Percentiles rank a stretch among this genome's conserved stretches.
Evolutionary conservation across 2,797 vertebrate species (phyloP).

Genomic region (Heliangelus exortis): DNA sequence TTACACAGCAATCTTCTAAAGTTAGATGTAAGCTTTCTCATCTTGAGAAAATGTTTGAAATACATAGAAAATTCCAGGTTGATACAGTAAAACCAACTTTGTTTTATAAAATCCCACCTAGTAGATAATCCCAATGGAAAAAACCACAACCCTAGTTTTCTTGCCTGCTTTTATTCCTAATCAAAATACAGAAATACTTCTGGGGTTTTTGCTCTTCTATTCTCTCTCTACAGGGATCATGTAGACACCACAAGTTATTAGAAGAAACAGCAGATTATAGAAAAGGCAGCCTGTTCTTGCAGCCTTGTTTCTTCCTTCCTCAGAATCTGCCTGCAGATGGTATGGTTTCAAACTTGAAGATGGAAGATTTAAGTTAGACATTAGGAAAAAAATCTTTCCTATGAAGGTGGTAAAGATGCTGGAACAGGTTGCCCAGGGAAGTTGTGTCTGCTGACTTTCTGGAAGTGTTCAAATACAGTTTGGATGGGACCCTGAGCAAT

Average conservation of each 20-base stretch:
- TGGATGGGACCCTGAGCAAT: too few species aligned
- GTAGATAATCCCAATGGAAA: not conserved
- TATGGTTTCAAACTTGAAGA: too few species aligned
- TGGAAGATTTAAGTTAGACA: too few species aligned
- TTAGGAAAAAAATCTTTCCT: too few species aligned
- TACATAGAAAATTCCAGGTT: not conserved
- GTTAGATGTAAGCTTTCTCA: not conserved
- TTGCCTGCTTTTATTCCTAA: not conserved
- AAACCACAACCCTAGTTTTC: not conserved
- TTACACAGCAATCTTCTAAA: not conserved
- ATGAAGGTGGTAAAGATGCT: too few species aligned
- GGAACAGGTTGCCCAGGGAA: too few species aligned
- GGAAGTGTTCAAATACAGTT: too few species aligned
- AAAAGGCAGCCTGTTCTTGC: not conserved
- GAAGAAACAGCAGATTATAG: not conserved
- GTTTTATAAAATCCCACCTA: not conserved
- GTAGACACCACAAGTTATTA: not conserved
- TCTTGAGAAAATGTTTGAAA: not conserved
- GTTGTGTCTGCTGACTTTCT: too few species aligned
- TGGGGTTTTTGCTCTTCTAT: fast-evolving
- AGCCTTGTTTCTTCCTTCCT: not conserved
- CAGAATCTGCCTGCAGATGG: not conserved
- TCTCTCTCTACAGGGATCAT: not conserved
- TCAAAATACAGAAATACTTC: not conserved
- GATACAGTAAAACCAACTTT: not conserved